Conservation (phyloP, 2,888 invertebrate genomes). For the Megamerina dolium region DNA sequence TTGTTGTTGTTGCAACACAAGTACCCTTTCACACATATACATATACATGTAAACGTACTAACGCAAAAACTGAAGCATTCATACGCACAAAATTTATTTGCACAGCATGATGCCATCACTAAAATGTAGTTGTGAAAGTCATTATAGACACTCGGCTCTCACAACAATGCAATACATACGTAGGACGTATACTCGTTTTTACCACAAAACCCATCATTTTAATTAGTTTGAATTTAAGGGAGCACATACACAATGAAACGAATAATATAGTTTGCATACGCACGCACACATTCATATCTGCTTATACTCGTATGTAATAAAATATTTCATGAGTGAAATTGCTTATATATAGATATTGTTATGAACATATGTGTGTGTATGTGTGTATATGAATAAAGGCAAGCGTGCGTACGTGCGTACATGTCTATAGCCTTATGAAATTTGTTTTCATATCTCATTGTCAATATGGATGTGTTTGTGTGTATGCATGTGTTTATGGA, state of each 20-base stretch:
- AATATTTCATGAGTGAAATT: too few relatives aligned
- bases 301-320: too few relatives aligned
- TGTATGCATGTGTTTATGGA: too few relatives aligned
- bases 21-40: not conserved
- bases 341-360: too few relatives aligned
- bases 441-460: constrained; percentile 2
- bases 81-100: constrained; percentile 1
- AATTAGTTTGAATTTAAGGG: constrained; percentile 10
- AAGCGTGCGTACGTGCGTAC: too few relatives aligned
- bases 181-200: constrained; percentile 1
- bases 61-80: not conserved
- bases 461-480: not conserved
- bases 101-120: constrained; percentile 4
- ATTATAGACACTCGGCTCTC: constrained; percentile 7
- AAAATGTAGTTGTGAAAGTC: constrained; percentile 9
- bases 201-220: constrained; percentile 10
- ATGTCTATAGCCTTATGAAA: too few relatives aligned
- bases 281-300: too few relatives aligned
- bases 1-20: not conserved
- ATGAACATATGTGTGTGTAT: too few relatives aligned
- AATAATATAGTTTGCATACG: too few relatives aligned
- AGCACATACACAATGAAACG: too few relatives aligned
- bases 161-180: not conserved
- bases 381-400: too few relatives aligned
- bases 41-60: too few relatives aligned